Percentiles rank a stretch among this genome's conserved stretches.
Evolutionary conservation across 1,140 invertebrate species (phyloP).

Genomic region (Heterodera carotae): DNA sequence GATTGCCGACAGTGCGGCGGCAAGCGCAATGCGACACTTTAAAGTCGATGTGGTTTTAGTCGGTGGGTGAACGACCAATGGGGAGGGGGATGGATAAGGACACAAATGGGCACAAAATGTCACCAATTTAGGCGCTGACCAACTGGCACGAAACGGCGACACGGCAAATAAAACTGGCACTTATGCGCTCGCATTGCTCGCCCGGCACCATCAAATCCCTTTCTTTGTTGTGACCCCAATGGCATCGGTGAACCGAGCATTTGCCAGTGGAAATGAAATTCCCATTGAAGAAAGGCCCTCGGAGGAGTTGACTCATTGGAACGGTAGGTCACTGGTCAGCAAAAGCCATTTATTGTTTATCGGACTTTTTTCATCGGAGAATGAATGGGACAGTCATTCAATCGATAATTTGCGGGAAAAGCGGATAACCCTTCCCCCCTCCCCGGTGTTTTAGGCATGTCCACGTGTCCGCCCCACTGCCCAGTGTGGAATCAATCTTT

Average conservation of each 20-base stretch:
- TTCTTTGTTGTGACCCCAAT: constrained; percentile 93
- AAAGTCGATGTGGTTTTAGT: constrained; percentile 70
- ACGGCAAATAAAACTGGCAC: constrained; percentile 99
- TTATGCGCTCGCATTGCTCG: constrained; percentile 89
- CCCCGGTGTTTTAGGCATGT: constrained; percentile 37
- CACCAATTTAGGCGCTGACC: constrained; percentile 78
- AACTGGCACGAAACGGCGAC: constrained; percentile 91
- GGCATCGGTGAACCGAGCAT: constrained; percentile 84
- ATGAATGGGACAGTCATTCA: no score
- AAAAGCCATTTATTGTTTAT: no score
- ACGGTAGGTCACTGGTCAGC: constrained; percentile 68
- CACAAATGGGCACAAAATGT: not conserved
- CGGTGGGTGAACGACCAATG: constrained; percentile 59
- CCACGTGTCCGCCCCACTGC: constrained; percentile 73
- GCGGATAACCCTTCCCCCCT: not conserved
- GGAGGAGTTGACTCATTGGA: constrained; percentile 84
- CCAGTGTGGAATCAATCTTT: constrained; percentile 97
- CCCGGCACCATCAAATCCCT: constrained; percentile 85
- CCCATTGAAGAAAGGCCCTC: constrained; percentile 88
- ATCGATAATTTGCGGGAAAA: no score
- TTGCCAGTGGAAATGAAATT: constrained; percentile 81
- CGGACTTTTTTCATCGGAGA: no score
- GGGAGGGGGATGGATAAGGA: not conserved
- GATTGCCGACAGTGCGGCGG: constrained; percentile 86
- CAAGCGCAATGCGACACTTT: constrained; percentile 78